Evolutionary conservation across 2,888 invertebrate genomes (phyloP).

Genomic region (Pocota personata): DNA sequence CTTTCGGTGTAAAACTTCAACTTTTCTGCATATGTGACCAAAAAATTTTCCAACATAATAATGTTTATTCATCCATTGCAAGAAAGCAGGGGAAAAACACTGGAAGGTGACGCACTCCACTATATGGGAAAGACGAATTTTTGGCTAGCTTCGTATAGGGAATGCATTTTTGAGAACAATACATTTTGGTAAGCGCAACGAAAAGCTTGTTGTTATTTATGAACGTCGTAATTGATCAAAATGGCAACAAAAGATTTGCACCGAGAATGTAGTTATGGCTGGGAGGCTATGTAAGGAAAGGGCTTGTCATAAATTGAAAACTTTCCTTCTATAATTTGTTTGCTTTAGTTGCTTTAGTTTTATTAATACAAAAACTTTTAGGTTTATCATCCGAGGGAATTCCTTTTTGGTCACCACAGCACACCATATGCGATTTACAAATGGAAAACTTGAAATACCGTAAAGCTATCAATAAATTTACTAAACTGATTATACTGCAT

Average conservation of each 20-base stretch:
- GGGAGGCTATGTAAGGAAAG: neutral
- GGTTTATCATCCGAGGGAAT: no score
- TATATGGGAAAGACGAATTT: neutral
- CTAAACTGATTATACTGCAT: no score
- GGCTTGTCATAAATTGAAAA: no score
- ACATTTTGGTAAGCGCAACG: neutral
- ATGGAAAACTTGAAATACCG: no score
- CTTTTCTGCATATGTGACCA: constrained; percentile 56
- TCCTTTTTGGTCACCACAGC: no score
- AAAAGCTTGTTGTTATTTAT: constrained; percentile 31
- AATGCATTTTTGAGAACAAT: constrained; percentile 9
- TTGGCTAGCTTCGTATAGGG: neutral
- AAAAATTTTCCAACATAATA: constrained; percentile 20
- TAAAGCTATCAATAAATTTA: no score
- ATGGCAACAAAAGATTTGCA: constrained; percentile 10
- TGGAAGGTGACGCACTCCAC: neutral
- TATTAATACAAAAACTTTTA: no score
- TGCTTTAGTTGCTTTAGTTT: neutral
- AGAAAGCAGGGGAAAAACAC: neutral
- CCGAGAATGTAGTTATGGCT: neutral
- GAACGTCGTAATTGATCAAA: neutral
- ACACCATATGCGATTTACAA: no score
- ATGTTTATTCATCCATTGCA: constrained; percentile 26
- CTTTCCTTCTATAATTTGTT: neutral
- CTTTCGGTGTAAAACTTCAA: constrained; percentile 33